Evolutionary conservation across 2,888 invertebrate genomes (phyloP).

Genomic region (Zygaena filipendulae): DNA sequence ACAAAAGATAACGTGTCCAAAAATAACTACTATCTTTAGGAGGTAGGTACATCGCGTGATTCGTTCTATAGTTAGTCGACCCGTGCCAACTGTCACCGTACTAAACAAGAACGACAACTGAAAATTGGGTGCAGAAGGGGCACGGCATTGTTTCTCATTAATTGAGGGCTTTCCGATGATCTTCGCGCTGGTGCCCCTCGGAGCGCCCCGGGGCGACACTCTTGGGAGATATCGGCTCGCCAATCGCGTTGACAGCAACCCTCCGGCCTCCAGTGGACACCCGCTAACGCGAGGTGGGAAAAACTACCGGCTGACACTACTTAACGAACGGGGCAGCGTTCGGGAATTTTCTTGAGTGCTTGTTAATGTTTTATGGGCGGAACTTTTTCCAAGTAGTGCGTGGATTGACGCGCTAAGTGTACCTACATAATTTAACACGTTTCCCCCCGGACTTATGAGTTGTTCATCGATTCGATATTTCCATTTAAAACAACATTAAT

Average conservation of each 20-base stretch:
- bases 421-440: conserved; percentile 63
- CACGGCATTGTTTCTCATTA: conserved; percentile 56
- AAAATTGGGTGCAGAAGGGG: conserved; percentile 52
- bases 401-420: conserved; percentile 64
- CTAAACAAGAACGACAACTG: conserved; percentile 58
- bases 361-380: conserved; percentile 68
- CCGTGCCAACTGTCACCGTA: conserved; percentile 53
- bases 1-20: too few relatives aligned
- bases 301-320: conserved; percentile 65
- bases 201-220: conserved; percentile 44
- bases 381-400: conserved; percentile 63
- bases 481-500: too few relatives aligned
- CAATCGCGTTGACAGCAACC: conserved; percentile 64
- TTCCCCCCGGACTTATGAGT: conserved; percentile 40
- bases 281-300: conserved; percentile 53
- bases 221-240: conserved; percentile 59
- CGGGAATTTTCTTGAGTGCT: conserved; percentile 67
- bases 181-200: conserved; percentile 40
- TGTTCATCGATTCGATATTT: conserved; percentile 35
- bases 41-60: neutral
- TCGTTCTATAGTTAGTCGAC: conserved; percentile 21
- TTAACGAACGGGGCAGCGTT: conserved; percentile 58
- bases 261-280: conserved; percentile 45
- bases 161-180: conserved; percentile 63
- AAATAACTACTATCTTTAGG: too few relatives aligned